Evolutionary conservation across 37 sponge, comb jelly and placozoan genomes (phyloP).

Genomic region (Diacarnus erythraeanus): DNA sequence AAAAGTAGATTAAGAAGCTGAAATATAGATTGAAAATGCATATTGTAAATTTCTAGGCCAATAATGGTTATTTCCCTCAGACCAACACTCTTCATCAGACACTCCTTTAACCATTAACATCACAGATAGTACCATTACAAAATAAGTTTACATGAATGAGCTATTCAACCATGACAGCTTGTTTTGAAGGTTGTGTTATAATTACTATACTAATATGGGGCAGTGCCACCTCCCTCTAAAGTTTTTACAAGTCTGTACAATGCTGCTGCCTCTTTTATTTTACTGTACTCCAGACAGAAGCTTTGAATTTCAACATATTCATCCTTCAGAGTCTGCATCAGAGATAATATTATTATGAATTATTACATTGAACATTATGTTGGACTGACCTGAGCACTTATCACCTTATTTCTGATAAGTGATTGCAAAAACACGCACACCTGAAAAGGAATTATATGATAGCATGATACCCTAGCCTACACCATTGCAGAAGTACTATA

Average conservation of each 20-base stretch:
- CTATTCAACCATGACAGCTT: no score
- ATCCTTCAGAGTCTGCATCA: constrained; percentile 46
- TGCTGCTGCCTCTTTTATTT: constrained; percentile 88
- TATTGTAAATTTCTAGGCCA: no score
- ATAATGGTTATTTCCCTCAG: no score
- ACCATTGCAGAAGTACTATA: not conserved
- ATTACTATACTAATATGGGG: not conserved
- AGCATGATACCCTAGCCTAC: no score
- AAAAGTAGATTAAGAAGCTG: no score
- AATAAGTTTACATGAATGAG: no score
- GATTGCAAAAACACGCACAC: constrained; percentile 98
- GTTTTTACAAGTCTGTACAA: constrained; percentile 86
- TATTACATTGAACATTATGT: not conserved
- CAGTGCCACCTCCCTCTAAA: constrained; percentile 56
- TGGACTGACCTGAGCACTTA: constrained; percentile 74
- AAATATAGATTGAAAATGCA: no score
- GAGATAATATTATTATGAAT: not conserved
- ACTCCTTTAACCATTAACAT: no score
- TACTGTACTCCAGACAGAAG: constrained; percentile 88
- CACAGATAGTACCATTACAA: no score
- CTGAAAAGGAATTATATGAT: no score
- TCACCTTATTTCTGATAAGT: constrained; percentile 89
- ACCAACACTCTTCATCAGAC: no score
- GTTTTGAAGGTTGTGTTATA: not conserved
- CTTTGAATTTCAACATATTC: constrained; percentile 86